Evolutionary conservation across 2,888 invertebrate species (phyloP), one percentile per base, ranked within the genome.

Genomic region (Deroplatys truncata): DNA sequence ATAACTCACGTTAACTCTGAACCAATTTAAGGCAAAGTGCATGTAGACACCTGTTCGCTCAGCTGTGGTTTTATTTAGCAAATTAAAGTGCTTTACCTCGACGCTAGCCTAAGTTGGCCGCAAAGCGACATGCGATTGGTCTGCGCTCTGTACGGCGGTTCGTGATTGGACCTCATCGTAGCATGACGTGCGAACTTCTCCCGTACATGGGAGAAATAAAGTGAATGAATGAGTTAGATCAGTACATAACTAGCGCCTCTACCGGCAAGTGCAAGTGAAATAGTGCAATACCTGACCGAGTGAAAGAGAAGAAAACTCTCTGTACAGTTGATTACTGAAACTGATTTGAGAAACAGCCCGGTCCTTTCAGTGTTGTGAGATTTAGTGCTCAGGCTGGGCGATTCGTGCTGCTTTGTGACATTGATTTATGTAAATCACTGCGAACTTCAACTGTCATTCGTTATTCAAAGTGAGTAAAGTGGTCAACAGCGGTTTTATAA

Each of bases 221-320:
- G 28, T 31, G 83, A 86, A 82, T 83, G 87, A 87, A 83, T 87
- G 35, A 83, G 83, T 28, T 82, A 43, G 89, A 82, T 82, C 89
- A 89, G 89, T 89, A 82, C 82, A 82, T 31, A 43, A 43, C 43
- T 82, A 89, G 89, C 89, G 89, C 89, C 89, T 89, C 89, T 89
- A 43, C 85, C 85, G 89, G 89, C 82, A 72, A 85, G 89, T 89
- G 89, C 72, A 82, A 88, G 84, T 43, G 29, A 87, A 87, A 83
- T 83, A 87, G 83, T 82, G 87, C 56, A 72, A 72, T 72, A 72
- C 56, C 56, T 72, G 20, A 25, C 56, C 56, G 56, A 72, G 56
- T 72, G 56, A 72, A 72, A 72, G 56, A 72, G 56, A 72, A 72
- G 56, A 72, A 72, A 72, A 72, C 56, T 72, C 56, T 72, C 56